Percentiles rank a stretch among this genome's conserved stretches.
These are phyloP conservation scores for Trachythela sp. DNA, from an alignment of 64 coral and sea anemone species.

Conservation along the genomic window DNA sequence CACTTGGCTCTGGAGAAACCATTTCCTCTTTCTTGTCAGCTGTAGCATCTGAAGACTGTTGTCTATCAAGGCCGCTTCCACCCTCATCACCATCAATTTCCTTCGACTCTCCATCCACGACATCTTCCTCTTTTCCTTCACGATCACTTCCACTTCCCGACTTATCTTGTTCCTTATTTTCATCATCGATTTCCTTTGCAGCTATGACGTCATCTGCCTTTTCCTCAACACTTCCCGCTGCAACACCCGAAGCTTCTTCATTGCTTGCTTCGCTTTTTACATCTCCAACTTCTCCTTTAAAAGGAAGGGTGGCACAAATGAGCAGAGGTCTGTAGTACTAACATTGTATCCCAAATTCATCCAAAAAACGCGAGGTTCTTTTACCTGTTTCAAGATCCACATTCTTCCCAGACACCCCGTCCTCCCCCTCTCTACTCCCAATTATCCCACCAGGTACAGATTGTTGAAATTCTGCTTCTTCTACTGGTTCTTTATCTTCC, in stretches of 20 bases:
- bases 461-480: neutral
- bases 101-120: neutral
- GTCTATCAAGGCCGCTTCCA: constrained; percentile 1
- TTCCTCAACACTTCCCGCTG: neutral
- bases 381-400: neutral
- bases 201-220: too few species aligned
- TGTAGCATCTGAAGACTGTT: neutral
- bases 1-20: constrained; percentile 8
- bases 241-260: constrained; percentile 10
- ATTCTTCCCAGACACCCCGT: neutral
- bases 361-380: too few species aligned
- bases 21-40: neutral
- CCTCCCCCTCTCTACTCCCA: neutral
- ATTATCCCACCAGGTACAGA: neutral
- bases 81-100: neutral
- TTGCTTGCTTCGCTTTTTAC: neutral
- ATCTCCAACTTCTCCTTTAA: neutral
- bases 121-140: neutral
- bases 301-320: too few species aligned
- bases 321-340: too few species aligned
- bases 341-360: too few species aligned
- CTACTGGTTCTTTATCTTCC: neutral
- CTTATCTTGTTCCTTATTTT: neutral
- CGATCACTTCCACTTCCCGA: neutral
- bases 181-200: constrained; percentile 1